Evolutionary conservation across 2,888 invertebrate genomes (phyloP).

Genomic region (Hypomecis atomaria): DNA sequence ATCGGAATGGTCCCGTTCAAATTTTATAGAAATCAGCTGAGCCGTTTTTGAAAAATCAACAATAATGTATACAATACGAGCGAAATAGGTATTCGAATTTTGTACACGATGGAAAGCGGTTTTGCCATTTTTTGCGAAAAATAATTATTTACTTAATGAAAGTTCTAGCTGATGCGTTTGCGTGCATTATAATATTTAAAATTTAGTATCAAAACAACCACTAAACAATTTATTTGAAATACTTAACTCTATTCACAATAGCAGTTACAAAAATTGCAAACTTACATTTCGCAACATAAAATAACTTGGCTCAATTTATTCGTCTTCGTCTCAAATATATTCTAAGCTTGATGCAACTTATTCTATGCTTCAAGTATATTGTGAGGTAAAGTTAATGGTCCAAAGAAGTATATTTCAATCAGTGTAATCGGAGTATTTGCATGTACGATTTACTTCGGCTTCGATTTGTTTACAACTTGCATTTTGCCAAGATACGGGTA

Average conservation of each 20-base stretch:
- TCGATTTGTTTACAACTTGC: conserved; percentile 26
- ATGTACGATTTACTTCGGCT: conserved; percentile 30
- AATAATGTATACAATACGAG: too few species aligned
- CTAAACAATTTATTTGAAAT: not conserved
- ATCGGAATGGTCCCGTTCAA: too few species aligned
- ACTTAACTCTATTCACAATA: not conserved
- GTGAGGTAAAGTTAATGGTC: conserved; percentile 21
- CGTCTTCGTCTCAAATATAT: conserved; percentile 17
- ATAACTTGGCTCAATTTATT: conserved; percentile 27
- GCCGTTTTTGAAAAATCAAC: too few species aligned
- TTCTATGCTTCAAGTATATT: conserved; percentile 11
- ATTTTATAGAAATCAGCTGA: too few species aligned
- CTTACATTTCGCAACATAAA: conserved; percentile 8
- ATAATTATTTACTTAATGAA: too few species aligned
- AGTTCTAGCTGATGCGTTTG: too few species aligned
- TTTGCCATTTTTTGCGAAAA: too few species aligned
- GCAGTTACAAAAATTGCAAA: conserved; percentile 15
- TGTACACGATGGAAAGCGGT: too few species aligned
- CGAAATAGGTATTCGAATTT: too few species aligned
- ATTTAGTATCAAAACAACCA: not conserved
- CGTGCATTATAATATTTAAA: not conserved
- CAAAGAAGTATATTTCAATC: conserved; percentile 31
- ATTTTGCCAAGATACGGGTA: conserved; percentile 22
- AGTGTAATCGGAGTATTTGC: conserved; percentile 28
- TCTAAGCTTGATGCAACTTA: conserved; percentile 26